phyloP scores from a whole-genome alignment of 2,888 invertebrate species.

The Marronus borbonicus region DNA sequence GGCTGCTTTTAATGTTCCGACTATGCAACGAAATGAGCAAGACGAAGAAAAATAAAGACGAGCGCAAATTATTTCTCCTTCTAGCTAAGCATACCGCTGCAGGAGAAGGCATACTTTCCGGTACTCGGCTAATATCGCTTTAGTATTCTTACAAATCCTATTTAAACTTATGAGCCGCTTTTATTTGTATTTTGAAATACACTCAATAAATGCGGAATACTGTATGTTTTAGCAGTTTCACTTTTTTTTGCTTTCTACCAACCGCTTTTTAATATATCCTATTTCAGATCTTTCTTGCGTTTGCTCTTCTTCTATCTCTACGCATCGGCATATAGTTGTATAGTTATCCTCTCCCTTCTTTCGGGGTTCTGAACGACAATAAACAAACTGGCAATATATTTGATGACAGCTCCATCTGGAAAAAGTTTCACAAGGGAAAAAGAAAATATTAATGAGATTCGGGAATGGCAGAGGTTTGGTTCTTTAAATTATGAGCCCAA shows the following conservation, averaged over 20 bases:
- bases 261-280: conserved; percentile 17
- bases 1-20: conserved; percentile 20
- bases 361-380: background rate
- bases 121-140: conserved; percentile 21
- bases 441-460: conserved; percentile 14
- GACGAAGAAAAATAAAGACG: conserved; percentile 4
- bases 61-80: conserved; percentile 22
- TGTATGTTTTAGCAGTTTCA: conserved; percentile 16
- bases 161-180: conserved; percentile 40
- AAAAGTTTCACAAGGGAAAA: background rate
- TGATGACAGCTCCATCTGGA: conserved; percentile 1
- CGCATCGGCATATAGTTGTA: background rate
- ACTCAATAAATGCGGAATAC: conserved; percentile 16
- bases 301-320: conserved; percentile 7
- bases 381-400: conserved; percentile 16
- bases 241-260: conserved; percentile 14
- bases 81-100: background rate
- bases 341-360: background rate
- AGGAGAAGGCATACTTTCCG: conserved; percentile 17
- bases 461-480: conserved; percentile 7
- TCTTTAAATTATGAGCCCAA: background rate
- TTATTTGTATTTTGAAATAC: conserved; percentile 44
- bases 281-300: background rate
- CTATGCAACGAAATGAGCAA: conserved; percentile 2
- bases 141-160: conserved; percentile 25